phyloP scores from a whole-genome alignment of 2,113 vertebrate genomes.

The Campylorhamphus procurvoides region DNA sequence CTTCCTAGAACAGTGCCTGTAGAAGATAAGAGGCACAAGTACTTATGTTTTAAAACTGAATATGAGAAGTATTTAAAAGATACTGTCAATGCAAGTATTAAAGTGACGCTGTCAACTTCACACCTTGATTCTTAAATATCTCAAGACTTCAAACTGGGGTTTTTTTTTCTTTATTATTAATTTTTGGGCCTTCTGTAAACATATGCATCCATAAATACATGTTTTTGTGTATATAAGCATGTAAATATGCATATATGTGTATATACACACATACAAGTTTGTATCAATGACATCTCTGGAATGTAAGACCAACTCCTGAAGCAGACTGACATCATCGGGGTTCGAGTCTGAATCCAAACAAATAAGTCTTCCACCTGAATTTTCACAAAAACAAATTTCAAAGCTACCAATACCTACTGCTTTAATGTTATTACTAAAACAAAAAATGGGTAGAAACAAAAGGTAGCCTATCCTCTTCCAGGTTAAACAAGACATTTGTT shows the following conservation, averaged over 20 bases:
- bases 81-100: not conserved
- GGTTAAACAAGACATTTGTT: not conserved
- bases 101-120: not conserved
- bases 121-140: not conserved
- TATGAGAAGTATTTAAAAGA: slow-evolving; percentile 17
- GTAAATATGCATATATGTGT: not conserved
- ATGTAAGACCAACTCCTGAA: not conserved
- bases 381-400: not conserved
- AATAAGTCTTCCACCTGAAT: not conserved
- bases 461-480: not conserved
- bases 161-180: not conserved
- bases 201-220: not conserved
- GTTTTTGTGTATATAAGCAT: not conserved
- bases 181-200: not conserved
- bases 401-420: not conserved
- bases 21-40: slow-evolving; percentile 41
- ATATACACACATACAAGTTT: not conserved
- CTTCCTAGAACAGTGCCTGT: not conserved
- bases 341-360: not conserved
- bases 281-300: not conserved
- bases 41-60: slow-evolving; percentile 44
- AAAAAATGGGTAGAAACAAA: not conserved
- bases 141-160: not conserved
- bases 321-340: not conserved
- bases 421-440: not conserved